A percentile compares a stretch with the other conserved stretches of the same genome.
phyloP scores from a whole-genome alignment of 2,113 vertebrate genomes.

The Phoenicopterus ruber region DNA sequence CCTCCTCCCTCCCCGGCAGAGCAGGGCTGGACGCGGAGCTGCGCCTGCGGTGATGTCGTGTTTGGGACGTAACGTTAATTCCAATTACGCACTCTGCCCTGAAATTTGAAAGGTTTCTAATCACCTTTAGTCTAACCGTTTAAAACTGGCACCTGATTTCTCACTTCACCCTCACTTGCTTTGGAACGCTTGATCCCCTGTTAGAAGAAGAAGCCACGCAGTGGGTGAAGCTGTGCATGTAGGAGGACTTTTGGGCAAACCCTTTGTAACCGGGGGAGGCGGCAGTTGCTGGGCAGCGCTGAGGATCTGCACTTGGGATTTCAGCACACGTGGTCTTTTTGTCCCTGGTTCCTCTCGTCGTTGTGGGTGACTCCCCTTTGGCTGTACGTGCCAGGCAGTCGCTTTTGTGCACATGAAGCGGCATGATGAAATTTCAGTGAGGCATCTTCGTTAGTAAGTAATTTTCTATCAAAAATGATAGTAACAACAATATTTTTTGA shows the following conservation, averaged over 20 bases:
- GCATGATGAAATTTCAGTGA: neutral
- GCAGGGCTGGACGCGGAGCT: neutral
- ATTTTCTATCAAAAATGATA: neutral
- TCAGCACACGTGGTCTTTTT: too few species aligned
- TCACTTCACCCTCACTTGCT: neutral
- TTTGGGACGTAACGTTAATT: neutral
- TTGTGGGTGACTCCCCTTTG: neutral
- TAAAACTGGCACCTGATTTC: neutral
- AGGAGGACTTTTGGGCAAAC: neutral
- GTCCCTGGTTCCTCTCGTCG: neutral
- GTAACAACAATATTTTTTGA: too few species aligned
- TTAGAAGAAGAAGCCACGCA: neutral
- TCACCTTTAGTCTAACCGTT: neutral
- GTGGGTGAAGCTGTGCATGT: accelerated
- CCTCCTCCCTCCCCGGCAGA: neutral
- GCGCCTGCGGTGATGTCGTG: neutral
- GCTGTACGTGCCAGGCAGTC: neutral
- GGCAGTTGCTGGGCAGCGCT: neutral
- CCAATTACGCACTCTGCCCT: neutral
- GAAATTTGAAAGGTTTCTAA: neutral
- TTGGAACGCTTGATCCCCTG: neutral
- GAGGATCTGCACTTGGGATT: neutral
- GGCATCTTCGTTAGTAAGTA: neutral
- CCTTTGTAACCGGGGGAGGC: too few species aligned
- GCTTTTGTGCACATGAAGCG: accelerated